Base-by-base conservation (phyloP, 1,140 invertebrate genomes). In the Drosophila erecta region DNA sequence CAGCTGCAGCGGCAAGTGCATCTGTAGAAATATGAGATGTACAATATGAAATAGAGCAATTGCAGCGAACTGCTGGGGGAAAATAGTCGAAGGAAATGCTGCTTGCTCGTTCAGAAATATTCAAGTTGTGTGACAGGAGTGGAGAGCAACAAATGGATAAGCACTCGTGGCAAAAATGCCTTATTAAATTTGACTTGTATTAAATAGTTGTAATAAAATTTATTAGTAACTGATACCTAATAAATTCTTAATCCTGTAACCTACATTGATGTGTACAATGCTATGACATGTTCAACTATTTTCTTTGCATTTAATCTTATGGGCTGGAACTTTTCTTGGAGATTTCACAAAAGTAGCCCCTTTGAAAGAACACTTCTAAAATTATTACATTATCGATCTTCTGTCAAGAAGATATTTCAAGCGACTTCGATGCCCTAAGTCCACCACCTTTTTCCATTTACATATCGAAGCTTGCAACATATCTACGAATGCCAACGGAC, bases 31-130 rank as follows among this genome's bases (percentile, higher is more conserved):
- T 69, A 69, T 66, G 61, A 55, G 60, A 74, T 74, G 58, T 47
- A 74, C 69, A 71, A 71, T 51, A 59, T 70, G 69, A 73, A 76
- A 76, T 76, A 76, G 75, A 75, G 73, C 71, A 59, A 76, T 76
- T 66, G 60, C 64, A 22, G 62, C 27, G 30, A 24, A 43, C 58
- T 66, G 37, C n/a, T 7, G 17, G 38, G 38, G 20, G 20, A 62
- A 57, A 62, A 62, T 58, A 59, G 20, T 37, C n/a, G 14, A 7
- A 22, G 22, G 37, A 30, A 17, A 15, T 33, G 22, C 35, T 14
- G 38, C 59, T 12, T n/a, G 30, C 24, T n/a, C 1, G 12, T 30
- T 20, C 33, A 2, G 24, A 67, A 66, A 60, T 35, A 43, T 51
- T 5, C 15, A n/a, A 65, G 46, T 65, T 51, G 44, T 51, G 59